Base-by-base conservation (phyloP, 2,888 invertebrate species). In the Platerodrilus igneus region DNA sequence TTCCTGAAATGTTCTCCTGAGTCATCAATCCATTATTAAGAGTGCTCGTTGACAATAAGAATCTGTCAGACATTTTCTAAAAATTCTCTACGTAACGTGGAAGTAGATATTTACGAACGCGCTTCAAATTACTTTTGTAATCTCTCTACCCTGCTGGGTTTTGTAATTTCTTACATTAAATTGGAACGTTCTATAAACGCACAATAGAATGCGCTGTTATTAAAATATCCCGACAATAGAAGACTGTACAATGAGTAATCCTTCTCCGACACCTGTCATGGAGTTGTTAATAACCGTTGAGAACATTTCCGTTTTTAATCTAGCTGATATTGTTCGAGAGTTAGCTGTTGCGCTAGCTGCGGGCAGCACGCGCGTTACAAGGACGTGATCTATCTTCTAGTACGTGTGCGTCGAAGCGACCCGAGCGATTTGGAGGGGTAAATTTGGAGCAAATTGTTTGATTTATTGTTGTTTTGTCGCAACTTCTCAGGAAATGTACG, bases 251-350 rank as follows among this genome's bases (percentile, higher is more conserved):
- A 35, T 41, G 41, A 37, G 42, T 48, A 51, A 51, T 51, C 45
- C 47, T 39, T 30, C 35, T 48, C 55, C 47, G 58, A 60, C 59
- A 61, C 60, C 60, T 62, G 61, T 61, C 60, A 57, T 52, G 57
- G 53, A 50, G 48, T 55, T 56, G 57, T 58, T 59, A 55, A 57
- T 58, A 59, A 59, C 56, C 57, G 56, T 50, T 56, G 55, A 48
- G 55, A 58, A 58, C 58, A 57, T 60, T 61, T 63, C 59, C 62
- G 60, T 63, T 64, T 63, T 63, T 64, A 64, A 63, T 64, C 62
- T 63, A 59, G 51, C 57, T 56, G 60, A 63, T 64, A 63, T 64
- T 63, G 64, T 63, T 62, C 59, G 57, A 22, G 44, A 48, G 55
- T 55, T 57, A 53, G 58, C 59, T 57, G 60, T 59, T 59, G 59